These are phyloP conservation scores for Cepaea nemoralis DNA, from an alignment of 1,140 invertebrate species.

Conservation along the genomic window DNA sequence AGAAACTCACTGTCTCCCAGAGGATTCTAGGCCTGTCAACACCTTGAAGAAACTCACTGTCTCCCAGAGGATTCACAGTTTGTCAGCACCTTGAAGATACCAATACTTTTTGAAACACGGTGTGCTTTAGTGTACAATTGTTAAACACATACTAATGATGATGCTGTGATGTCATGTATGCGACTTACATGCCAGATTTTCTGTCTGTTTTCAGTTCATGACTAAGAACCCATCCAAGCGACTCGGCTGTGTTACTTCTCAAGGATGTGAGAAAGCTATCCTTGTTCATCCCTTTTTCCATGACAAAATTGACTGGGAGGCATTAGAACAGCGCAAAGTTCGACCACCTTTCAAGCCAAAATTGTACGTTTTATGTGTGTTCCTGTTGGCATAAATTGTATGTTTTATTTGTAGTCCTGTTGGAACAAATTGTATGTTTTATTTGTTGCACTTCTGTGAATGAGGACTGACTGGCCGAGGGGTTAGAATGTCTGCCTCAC, in stretches of 20 bases:
- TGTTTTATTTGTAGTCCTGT: slow-evolving; percentile 88
- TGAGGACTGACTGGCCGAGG: too few relatives aligned
- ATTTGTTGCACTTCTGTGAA: neutral
- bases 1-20: too few relatives aligned
- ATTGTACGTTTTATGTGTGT: slow-evolving; percentile 93
- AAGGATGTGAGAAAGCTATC: slow-evolving; percentile 88
- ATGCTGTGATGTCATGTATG: slow-evolving; percentile 97
- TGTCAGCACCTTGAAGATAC: too few relatives aligned
- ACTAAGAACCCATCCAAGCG: slow-evolving; percentile 96
- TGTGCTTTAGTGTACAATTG: too few relatives aligned
- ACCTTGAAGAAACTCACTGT: too few relatives aligned
- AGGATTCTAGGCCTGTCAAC: too few relatives aligned
- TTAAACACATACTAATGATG: slow-evolving; percentile 94
- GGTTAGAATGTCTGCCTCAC: too few relatives aligned
- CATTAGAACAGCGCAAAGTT: slow-evolving; percentile 88
- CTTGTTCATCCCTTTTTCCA: slow-evolving; percentile 94
- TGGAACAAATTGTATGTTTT: too few relatives aligned
- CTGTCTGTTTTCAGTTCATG: slow-evolving; percentile 94
- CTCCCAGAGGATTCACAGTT: too few relatives aligned
- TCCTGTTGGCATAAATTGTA: too few relatives aligned
- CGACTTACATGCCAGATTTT: slow-evolving; percentile 88
- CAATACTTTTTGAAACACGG: too few relatives aligned
- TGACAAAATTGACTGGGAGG: slow-evolving; percentile 93
- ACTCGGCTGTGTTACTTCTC: slow-evolving; percentile 86
- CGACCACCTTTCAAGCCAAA: slow-evolving; percentile 97